Conservation (phyloP, 2,888 invertebrate species). For the Diaphora mendica region DNA sequence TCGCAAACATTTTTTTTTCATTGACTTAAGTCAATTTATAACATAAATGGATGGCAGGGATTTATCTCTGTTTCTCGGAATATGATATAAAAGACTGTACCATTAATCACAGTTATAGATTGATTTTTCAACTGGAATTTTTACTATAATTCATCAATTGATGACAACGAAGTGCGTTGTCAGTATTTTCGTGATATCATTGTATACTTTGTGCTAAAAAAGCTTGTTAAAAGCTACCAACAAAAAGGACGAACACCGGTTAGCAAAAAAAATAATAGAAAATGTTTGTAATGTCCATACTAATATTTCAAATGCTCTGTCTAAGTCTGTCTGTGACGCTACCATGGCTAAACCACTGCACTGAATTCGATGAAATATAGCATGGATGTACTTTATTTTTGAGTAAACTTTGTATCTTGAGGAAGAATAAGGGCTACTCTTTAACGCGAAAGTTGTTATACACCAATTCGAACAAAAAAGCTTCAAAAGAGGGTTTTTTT, state of each 20-base stretch:
- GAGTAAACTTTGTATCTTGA: too few relatives aligned
- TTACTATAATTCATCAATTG: neutral
- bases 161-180: neutral
- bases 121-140: neutral
- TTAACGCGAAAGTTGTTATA: too few relatives aligned
- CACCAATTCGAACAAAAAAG: too few relatives aligned
- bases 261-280: neutral
- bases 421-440: too few relatives aligned
- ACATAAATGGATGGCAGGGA: neutral
- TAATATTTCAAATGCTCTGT: neutral
- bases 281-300: neutral
- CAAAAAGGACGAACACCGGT: neutral
- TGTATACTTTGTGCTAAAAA: neutral
- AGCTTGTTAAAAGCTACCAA: neutral
- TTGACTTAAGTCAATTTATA: constrained; percentile 2
- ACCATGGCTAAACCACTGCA: neutral
- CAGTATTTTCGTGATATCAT: neutral
- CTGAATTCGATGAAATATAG: too few relatives aligned
- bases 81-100: neutral
- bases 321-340: too few relatives aligned
- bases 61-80: neutral
- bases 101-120: neutral
- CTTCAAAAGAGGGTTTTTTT: neutral
- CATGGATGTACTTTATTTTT: too few relatives aligned
- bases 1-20: constrained; percentile 10